Evolutionary conservation across 2,888 invertebrate species (phyloP), one percentile per base, ranked within the genome.

Genomic region (Nemurella pictetii): DNA sequence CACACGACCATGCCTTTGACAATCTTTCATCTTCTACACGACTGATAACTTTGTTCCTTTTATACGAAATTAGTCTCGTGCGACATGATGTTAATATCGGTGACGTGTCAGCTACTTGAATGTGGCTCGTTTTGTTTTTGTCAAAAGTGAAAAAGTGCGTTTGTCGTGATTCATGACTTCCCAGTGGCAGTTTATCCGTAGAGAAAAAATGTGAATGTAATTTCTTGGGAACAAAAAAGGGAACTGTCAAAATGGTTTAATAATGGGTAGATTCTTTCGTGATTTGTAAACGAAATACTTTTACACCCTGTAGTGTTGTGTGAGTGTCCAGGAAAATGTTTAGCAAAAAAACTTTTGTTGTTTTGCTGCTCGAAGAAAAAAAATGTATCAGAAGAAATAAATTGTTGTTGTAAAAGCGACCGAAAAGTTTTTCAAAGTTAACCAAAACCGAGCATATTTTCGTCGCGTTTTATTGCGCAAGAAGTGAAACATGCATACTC

Each of bases 111-210:
- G 12, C 9, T 27, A 25, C 75, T 27, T 26, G 75, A 75, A 75
- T 75, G 75, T 27, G 75, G 9, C 75, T 26, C 75, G 75, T 75
- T 75, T 75, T 75, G 75, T 75, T 75, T 75, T 75, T 75, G 75
- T 75, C 75, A 75, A 75, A 75, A 75, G 75, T 75, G 75, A 75
- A 28, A 75, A 75, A 75, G 75, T 27, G 75, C 75, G 75, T 75
- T 75, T 75, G 75, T 28, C 75, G 26, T 75, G 75, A 27, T 26
- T 26, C 75, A 28, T 75, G 75, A 75, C 55, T 12, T 55, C 55
- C 20, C 55, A 20, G 55, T 20, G 55, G 55, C 1, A 12, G 55
- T 20, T 55, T 55, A 55, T 55, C 55, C n/a, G n/a, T n/a, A n/a
- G n/a, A n/a, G 55, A 55, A 55, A 55, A 55, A 55, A 55, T 55